These are phyloP conservation scores for Zhuqinia jingwanae DNA, from an alignment of 2,888 invertebrate genomes.

Conservation along the genomic window DNA sequence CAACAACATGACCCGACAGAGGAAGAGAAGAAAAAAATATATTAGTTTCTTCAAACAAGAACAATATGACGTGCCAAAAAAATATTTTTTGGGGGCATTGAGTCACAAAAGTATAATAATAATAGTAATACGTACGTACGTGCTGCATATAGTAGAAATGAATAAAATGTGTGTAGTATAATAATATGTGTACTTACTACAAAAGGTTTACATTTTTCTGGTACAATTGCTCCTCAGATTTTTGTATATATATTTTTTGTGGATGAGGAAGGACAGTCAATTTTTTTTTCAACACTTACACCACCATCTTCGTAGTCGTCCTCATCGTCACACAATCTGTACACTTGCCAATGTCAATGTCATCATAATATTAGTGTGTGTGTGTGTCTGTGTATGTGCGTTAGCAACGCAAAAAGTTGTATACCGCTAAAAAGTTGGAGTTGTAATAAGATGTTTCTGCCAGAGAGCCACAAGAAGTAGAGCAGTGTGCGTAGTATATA, in stretches of 20 bases:
- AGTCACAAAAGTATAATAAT: conserved; percentile 40
- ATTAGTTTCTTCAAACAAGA: neutral
- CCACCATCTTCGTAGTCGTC: conserved; percentile 9
- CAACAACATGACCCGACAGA: too few relatives aligned
- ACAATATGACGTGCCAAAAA: conserved; percentile 51
- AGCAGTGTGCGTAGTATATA: conserved; percentile 30
- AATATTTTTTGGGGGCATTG: conserved; percentile 62
- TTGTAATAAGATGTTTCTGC: conserved; percentile 10
- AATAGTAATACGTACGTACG: too few relatives aligned
- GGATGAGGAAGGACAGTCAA: conserved; percentile 66
- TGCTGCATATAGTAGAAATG: too few relatives aligned
- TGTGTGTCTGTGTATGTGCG: too few relatives aligned
- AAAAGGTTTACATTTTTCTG: conserved; percentile 54
- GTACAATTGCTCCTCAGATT: conserved; percentile 46
- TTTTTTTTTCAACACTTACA: conserved; percentile 54
- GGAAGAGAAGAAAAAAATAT: neutral
- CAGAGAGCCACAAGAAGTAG: neutral
- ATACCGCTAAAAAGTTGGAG: neutral
- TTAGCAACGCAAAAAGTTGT: neutral
- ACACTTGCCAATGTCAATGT: conserved; percentile 73
- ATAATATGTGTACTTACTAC: too few relatives aligned
- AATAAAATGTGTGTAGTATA: conserved; percentile 28
- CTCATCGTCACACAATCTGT: conserved; percentile 54
- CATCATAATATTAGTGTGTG: conserved; percentile 61
- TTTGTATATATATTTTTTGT: conserved; percentile 36